A percentile compares a stretch with the other conserved stretches of the same genome.
phyloP scores from a whole-genome alignment of 35 echinoderm and acorn worm species.

The Ptychodera flava region DNA sequence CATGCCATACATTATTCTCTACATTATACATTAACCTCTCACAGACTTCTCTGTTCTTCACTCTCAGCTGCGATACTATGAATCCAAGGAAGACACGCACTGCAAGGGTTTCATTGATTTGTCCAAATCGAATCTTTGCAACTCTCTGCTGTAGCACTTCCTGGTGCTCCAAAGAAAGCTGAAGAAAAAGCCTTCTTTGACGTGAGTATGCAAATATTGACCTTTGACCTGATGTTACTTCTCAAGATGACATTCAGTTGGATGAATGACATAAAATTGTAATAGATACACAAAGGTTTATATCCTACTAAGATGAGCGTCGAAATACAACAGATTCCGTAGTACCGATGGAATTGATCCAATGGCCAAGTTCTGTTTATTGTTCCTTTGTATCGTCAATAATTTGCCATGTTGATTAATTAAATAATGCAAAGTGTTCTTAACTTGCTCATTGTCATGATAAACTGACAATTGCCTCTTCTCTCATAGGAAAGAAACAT shows the following conservation, averaged over 20 bases:
- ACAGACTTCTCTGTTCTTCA: too few species aligned
- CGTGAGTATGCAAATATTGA: slow-evolving; percentile 49
- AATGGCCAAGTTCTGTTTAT: not conserved
- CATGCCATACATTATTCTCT: too few species aligned
- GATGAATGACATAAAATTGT: not conserved
- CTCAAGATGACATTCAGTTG: not conserved
- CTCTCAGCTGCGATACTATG: slow-evolving; percentile 97
- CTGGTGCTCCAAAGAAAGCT: slow-evolving; percentile 64
- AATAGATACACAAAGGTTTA: not conserved
- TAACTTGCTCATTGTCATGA: too few species aligned
- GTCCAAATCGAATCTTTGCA: slow-evolving; percentile 79
- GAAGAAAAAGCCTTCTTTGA: slow-evolving; percentile 85
- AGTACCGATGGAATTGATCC: not conserved
- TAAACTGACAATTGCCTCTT: too few species aligned
- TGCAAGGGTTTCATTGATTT: slow-evolving; percentile 91
- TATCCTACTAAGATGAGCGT: not conserved
- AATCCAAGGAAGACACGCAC: slow-evolving; percentile 61
- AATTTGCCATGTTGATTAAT: too few species aligned
- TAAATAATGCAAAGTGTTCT: too few species aligned
- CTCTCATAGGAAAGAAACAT: too few species aligned
- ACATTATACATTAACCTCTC: too few species aligned
- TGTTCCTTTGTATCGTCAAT: too few species aligned
- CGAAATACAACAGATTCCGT: not conserved
- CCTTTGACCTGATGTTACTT: not conserved
- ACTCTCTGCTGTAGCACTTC: slow-evolving; percentile 21